Conservation (phyloP, 2,113 vertebrate genomes). For the Trachemys scripta region DNA sequence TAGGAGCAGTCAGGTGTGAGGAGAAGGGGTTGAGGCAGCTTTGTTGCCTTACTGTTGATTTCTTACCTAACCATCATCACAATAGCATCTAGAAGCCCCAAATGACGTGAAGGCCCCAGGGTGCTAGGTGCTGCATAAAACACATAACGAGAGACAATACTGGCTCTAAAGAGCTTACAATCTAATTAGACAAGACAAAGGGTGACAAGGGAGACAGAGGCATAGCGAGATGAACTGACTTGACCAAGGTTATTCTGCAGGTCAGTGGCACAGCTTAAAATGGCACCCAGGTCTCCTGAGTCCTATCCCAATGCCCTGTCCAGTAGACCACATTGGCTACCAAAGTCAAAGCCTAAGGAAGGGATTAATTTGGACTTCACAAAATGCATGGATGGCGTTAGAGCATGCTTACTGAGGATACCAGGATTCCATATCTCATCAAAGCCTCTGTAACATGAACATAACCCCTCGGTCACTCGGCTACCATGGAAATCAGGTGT, state of each 20-base stretch:
- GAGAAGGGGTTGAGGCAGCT: neutral
- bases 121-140: neutral
- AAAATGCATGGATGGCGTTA: neutral
- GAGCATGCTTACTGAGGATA: neutral
- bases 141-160: neutral
- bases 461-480: neutral
- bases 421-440: slow-evolving; percentile 20
- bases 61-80: neutral
- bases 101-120: neutral
- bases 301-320: neutral
- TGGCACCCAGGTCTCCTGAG: neutral
- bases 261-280: neutral
- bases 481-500: neutral
- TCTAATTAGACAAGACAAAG: neutral
- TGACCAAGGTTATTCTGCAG: rapidly evolving
- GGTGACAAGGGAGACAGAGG: neutral
- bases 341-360: neutral
- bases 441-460: neutral
- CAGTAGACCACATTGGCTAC: neutral
- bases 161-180: neutral
- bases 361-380: neutral
- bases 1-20: neutral
- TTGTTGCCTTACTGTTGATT: neutral
- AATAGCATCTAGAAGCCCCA: neutral
- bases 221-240: neutral